Percentiles rank a stretch among this genome's conserved stretches.
These are phyloP conservation scores for Dromiciops gliroides DNA, from an alignment of 2,113 vertebrate species.

Conservation along the genomic window DNA sequence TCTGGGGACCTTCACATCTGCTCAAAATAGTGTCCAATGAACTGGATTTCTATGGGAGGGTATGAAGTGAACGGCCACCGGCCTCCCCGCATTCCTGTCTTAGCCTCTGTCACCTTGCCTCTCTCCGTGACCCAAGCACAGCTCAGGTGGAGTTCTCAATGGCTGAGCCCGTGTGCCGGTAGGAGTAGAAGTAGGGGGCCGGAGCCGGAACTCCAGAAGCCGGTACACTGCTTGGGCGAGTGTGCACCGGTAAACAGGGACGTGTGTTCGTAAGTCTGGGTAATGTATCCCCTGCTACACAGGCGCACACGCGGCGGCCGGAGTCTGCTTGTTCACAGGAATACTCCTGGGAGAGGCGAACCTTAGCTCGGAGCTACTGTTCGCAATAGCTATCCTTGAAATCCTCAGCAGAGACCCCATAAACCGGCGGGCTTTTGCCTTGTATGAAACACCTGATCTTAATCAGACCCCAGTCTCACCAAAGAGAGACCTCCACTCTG, in stretches of 20 bases:
- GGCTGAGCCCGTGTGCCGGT: background rate
- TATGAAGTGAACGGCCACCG: background rate
- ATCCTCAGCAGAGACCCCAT: constrained; percentile 76
- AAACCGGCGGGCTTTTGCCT: constrained; percentile 76
- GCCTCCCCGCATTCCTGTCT: background rate
- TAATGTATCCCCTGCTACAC: background rate
- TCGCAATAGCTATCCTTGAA: constrained; percentile 76
- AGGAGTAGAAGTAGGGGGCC: background rate
- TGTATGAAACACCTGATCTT: constrained; percentile 76
- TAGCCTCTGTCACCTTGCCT: background rate
- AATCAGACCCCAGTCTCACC: constrained; percentile 66
- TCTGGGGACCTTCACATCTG: constrained; percentile 72
- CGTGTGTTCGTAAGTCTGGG: background rate
- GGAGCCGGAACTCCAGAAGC: background rate
- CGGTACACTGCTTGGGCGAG: background rate
- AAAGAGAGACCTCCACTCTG: background rate
- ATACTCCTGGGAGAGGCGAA: constrained; percentile 71
- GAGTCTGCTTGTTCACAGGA: constrained; percentile 42
- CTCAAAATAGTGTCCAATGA: constrained; percentile 72
- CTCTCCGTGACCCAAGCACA: background rate
- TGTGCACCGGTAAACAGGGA: background rate
- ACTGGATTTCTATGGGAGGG: constrained; percentile 37
- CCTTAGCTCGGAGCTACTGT: constrained; percentile 59
- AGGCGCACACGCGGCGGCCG: background rate
- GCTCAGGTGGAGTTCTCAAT: background rate